Evolutionary conservation across 1,140 invertebrate genomes (phyloP).

Genomic region (Drosophila littoralis): DNA sequence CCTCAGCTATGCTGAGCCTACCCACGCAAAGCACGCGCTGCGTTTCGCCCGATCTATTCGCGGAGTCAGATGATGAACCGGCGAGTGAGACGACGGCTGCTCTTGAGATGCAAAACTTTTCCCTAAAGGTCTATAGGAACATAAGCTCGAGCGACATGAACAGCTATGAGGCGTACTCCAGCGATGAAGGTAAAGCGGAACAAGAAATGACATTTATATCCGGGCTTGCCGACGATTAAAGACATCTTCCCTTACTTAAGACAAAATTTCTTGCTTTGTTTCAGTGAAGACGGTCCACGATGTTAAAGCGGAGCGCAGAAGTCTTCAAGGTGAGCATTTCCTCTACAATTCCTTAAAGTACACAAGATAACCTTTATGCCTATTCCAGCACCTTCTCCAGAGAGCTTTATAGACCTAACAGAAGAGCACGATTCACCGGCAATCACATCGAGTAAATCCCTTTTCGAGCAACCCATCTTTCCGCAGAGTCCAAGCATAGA

Average conservation of each 20-base stretch:
- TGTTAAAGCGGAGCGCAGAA: conserved; percentile 5
- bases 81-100: conserved; percentile 10
- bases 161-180: conserved; percentile 58
- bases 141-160: conserved; percentile 33
- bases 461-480: not conserved
- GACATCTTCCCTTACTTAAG: too few species aligned
- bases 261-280: conserved; percentile 26
- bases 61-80: conserved; percentile 68
- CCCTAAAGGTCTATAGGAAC: conserved; percentile 50
- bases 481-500: conserved; percentile 15
- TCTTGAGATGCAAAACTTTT: conserved; percentile 38
- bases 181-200: conserved; percentile 64
- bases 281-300: conserved; percentile 65
- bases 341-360: too few species aligned
- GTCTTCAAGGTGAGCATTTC: conserved; percentile 10
- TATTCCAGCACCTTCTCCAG: not conserved
- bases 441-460: not conserved
- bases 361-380: not conserved
- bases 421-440: conserved; percentile 21
- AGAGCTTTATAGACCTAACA: conserved; percentile 46
- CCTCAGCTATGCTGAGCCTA: conserved; percentile 5
- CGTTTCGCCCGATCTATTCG: conserved; percentile 75
- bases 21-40: conserved; percentile 47
- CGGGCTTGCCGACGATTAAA: not conserved
- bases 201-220: not conserved